Evolutionary conservation across 1,140 invertebrate genomes (phyloP).

Genomic region (Saxidomus purpurata): DNA sequence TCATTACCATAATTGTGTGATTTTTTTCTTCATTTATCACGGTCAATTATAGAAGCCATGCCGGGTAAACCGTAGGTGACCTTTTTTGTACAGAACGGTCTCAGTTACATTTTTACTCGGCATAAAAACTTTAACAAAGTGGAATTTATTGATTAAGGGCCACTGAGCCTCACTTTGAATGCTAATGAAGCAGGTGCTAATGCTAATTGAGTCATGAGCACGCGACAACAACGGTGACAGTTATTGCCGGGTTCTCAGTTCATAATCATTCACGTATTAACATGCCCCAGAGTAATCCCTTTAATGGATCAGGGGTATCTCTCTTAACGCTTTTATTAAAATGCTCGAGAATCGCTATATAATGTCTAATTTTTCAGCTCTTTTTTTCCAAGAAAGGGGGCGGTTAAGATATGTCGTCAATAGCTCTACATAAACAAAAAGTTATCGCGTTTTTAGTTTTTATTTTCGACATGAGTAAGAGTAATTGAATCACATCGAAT

Average conservation of each 20-base stretch:
- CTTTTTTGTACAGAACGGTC: not conserved
- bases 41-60: slow-evolving; percentile 4
- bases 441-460: no score
- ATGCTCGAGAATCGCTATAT: no score
- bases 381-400: no score
- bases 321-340: no score
- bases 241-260: not conserved
- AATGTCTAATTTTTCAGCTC: no score
- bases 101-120: not conserved
- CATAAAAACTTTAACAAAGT: not conserved
- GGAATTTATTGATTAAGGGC: not conserved
- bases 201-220: not conserved
- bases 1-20: slow-evolving; percentile 24
- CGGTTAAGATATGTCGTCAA: no score
- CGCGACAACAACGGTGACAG: not conserved
- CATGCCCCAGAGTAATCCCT: no score
- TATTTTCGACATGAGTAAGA: no score
- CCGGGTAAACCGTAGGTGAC: not conserved
- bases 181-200: slow-evolving; percentile 17
- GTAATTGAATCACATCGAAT: no score
- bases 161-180: not conserved
- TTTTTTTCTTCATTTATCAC: not conserved
- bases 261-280: not conserved
- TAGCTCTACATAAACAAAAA: no score
- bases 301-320: no score